Evolutionary conservation across 2,888 invertebrate genomes (phyloP), one percentile per base, ranked within the genome.

Genomic region (Rhamphomyia laevipes): DNA sequence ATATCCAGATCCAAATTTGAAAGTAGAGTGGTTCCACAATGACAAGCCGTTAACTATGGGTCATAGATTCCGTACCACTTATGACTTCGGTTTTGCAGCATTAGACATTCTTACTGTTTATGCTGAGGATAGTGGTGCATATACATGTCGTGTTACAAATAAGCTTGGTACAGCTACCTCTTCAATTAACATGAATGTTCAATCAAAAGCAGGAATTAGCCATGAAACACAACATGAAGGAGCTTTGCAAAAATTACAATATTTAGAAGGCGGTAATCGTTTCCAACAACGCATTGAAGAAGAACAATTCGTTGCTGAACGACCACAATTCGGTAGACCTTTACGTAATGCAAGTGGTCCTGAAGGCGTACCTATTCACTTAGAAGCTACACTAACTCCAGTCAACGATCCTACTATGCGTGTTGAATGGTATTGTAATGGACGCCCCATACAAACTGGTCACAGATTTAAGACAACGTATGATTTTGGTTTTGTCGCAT

Each of bases 371-470:
- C 86, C 86, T 47, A 87, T 91, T 50, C 95, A 95, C 68, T 74
- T 96, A 59, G 95, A 95, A 73, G 93, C 93, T 1, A 94, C 94
- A 6, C 74, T 99, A 31, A 91, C 93, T 1, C 99, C 99, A 0
- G 90, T 96, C 35, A 95, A 96, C 62, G 99, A 99, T 70, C 94
- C 97, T 5, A 93, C 93, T 10, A 96, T 99, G 96, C 84, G 85
- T 57, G 93, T 99, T 11, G 96, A 97, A 73, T 99, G 97, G 99
- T 95, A 82, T 73, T 87, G 91, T 68, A 92, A 99, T 71, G 96
- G 94, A 47, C 78, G 84, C 61, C 94, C 95, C 3, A 82, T 99
- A 60, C 86, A 87, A 63, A 86, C 86, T 64, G 91, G 95, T 45
- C 95, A 95, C 67, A 82, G 97, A 56, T 97, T 95, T 72, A 92